Base-by-base conservation (phyloP, 2,888 invertebrate genomes). In the Acronicta psi region DNA sequence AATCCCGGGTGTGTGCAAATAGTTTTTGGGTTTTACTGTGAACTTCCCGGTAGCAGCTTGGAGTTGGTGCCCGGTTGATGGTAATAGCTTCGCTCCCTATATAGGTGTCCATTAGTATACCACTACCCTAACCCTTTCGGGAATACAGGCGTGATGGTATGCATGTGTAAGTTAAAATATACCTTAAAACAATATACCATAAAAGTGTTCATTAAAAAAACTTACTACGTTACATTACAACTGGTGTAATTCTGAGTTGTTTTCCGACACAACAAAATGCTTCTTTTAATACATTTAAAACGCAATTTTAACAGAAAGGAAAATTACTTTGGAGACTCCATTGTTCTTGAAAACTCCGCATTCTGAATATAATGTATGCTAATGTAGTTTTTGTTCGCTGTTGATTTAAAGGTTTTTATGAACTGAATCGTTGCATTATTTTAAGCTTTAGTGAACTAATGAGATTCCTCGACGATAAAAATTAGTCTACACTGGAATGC, bases 351-450 rank as follows among this genome's bases (percentile, higher is more conserved):
- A 61, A 70, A 57, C 65, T 60, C 54, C 52, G 74, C 68, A 69
- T 62, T 55, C 71, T 58, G 62, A 56, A 59, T 55, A 55, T 69
- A 66, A 68, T 73, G 56, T 68, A 77, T 79, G 76, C 56, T 65
- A 80, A 80, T 78, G 65, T 53, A 64, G 69, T 72, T 74, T 71
- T 67, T 70, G 57, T 66, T 70, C 55, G 41, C 62, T 65, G 75
- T 79, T 80, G 72, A 79, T 79, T 79, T 72, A 75, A n/a, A 73
- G 41, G 65, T 73, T 77, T 78, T 79, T 73, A 77, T 77, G 71
- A 77, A 70, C 72, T 64, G 55, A 60, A 52, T 64, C 67, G 57
- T 69, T 77, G 73, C 64, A 75, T 80, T 79, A 73, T 78, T 79
- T 78, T 69, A 75, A 68, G 63, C 64, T 75, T 66, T 71, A 70